These are phyloP conservation scores for Sarcophaga variegata DNA, from an alignment of 2,888 invertebrate species.

Conservation along the genomic window DNA sequence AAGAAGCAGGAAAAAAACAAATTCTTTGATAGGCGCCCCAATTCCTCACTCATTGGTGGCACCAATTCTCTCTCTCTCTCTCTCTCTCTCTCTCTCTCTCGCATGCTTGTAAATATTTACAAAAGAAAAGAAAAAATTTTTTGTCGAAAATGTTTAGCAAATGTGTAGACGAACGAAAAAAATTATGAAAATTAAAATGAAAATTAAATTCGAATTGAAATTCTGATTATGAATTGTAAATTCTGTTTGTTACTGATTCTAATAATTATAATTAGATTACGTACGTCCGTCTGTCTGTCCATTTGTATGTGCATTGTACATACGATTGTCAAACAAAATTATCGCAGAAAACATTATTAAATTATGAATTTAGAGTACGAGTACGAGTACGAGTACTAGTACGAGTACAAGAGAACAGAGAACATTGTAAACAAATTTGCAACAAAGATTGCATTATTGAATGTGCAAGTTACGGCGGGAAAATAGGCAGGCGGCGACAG, in stretches of 20 bases:
- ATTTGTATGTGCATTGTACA: too few relatives aligned
- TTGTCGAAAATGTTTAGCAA: not conserved
- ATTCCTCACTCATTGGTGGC: not conserved
- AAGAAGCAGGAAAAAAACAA: not conserved
- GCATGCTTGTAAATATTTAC: not conserved
- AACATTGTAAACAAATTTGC: not conserved
- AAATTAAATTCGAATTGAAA: too few relatives aligned
- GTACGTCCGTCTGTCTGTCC: too few relatives aligned
- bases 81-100: too few relatives aligned
- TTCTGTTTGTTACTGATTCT: not conserved
- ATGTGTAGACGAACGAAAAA: not conserved
- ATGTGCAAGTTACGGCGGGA: not conserved
- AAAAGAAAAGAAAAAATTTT: not conserved
- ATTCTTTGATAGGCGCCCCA: not conserved
- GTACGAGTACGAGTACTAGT: too few relatives aligned
- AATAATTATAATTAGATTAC: not conserved
- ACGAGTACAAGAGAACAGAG: not conserved
- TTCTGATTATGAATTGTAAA: too few relatives aligned
- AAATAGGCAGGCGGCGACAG: not conserved
- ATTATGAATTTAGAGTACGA: too few relatives aligned
- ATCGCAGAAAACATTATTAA: not conserved
- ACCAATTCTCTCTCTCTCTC: not conserved
- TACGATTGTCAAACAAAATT: not conserved
- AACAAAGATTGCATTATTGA: not conserved
- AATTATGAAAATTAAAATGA: not conserved